phyloP scores from a whole-genome alignment of 2,888 invertebrate species.

The Empis stercorea region DNA sequence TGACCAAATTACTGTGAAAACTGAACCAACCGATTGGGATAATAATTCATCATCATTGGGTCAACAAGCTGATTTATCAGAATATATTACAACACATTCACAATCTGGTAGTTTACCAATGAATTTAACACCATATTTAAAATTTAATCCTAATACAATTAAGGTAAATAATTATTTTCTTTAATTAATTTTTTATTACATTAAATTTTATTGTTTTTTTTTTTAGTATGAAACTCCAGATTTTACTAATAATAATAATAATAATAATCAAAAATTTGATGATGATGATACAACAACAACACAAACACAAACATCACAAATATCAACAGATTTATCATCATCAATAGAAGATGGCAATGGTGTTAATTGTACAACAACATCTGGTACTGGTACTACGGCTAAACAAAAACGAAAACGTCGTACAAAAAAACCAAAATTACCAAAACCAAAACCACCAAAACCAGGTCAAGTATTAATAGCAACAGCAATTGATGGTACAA shows the following conservation, averaged over 20 bases:
- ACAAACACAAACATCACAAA: background rate
- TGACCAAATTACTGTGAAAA: constrained; percentile 24
- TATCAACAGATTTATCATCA: background rate
- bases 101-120: constrained; percentile 40
- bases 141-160: constrained; percentile 44
- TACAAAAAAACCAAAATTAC: constrained; percentile 60
- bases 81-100: constrained; percentile 39
- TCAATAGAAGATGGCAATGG: background rate
- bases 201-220: background rate
- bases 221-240: constrained; percentile 1
- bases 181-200: background rate
- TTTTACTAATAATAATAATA: background rate
- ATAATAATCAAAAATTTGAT: background rate
- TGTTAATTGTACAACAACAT: constrained; percentile 4
- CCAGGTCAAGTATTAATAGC: constrained; percentile 68
- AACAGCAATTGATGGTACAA: constrained; percentile 59
- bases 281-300: background rate
- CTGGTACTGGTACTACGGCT: constrained; percentile 5
- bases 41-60: constrained; percentile 24
- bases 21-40: constrained; percentile 28
- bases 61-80: constrained; percentile 36
- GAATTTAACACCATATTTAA: constrained; percentile 48
- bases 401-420: constrained; percentile 47
- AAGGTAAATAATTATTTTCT: constrained; percentile 10
- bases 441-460: constrained; percentile 64